Percentiles rank a stretch among this genome's conserved stretches.
Conservation (phyloP, 2,113 vertebrate species). For the Apaloderma vittatum region DNA sequence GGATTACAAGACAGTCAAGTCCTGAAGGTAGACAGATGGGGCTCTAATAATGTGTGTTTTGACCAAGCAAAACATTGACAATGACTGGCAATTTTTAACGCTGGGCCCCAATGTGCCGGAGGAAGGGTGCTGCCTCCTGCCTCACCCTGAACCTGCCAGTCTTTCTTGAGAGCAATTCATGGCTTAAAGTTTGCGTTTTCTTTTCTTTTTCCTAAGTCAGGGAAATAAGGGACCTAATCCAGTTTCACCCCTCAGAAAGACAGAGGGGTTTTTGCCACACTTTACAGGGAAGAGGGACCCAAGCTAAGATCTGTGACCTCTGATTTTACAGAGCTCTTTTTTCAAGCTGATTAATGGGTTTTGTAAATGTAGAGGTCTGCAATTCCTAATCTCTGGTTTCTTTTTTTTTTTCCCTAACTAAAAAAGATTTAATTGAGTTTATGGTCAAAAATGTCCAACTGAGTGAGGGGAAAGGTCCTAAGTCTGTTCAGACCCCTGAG, state of each 20-base stretch:
- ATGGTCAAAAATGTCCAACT: constrained; percentile 18
- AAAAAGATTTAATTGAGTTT: constrained; percentile 22
- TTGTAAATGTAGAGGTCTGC: constrained; percentile 34
- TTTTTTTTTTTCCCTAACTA: neutral
- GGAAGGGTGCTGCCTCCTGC: neutral
- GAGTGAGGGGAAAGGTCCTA: constrained; percentile 16
- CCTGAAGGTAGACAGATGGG: neutral
- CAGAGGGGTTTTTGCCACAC: neutral
- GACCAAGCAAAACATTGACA: neutral
- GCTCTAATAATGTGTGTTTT: accelerated
- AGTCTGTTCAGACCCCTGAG: neutral
- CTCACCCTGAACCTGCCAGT: accelerated
- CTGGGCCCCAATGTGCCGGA: neutral
- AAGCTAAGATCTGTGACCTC: neutral
- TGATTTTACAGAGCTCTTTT: constrained; percentile 40
- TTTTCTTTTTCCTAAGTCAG: neutral
- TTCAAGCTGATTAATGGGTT: constrained; percentile 37
- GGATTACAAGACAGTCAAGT: neutral
- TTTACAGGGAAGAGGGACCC: neutral
- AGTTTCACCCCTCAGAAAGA: neutral
- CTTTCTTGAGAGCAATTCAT: neutral
- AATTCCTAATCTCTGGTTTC: neutral
- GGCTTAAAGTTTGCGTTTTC: neutral
- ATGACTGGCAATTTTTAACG: neutral
- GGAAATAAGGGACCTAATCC: neutral